These are phyloP conservation scores for Atherinomorus stipes DNA, from an alignment of 2,113 vertebrate species.

Conservation along the genomic window DNA sequence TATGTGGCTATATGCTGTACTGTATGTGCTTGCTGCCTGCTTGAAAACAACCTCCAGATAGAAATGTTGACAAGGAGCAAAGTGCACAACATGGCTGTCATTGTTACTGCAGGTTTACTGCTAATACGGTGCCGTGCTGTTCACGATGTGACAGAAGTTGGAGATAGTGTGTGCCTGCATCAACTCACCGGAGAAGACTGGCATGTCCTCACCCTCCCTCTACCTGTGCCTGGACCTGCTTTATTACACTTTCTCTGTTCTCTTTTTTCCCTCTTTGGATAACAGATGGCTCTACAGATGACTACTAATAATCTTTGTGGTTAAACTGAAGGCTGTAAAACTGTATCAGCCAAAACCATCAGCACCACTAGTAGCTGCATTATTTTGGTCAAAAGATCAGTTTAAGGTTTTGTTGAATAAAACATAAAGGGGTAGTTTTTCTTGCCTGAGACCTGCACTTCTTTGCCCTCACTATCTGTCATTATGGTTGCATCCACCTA, in stretches of 20 bases:
- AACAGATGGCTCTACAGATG: too few species aligned
- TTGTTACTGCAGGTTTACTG: constrained; percentile 13
- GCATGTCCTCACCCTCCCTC: constrained; percentile 26
- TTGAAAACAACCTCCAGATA: constrained; percentile 41
- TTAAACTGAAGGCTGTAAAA: background rate
- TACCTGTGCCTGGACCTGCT: constrained; percentile 23
- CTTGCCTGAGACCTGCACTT: background rate
- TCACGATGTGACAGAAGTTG: constrained; percentile 32
- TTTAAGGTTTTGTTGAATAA: background rate
- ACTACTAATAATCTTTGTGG: background rate
- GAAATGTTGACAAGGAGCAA: constrained; percentile 43
- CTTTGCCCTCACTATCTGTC: constrained; percentile 18
- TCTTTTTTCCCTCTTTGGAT: background rate
- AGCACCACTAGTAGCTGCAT: background rate
- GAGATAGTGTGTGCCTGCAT: constrained; percentile 15
- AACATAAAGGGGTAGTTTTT: constrained; percentile 6
- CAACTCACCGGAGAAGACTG: constrained; percentile 38
- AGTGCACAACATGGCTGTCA: constrained; percentile 37
- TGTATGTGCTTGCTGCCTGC: constrained; percentile 4
- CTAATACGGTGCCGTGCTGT: constrained; percentile 4
- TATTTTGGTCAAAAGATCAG: constrained; percentile 4
- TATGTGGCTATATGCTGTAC: background rate
- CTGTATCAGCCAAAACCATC: too few species aligned
- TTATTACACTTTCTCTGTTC: background rate
- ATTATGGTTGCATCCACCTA: constrained; percentile 32